phyloP scores from a whole-genome alignment of 2,113 vertebrate genomes.

The Phrynocephalus versicolor region DNA sequence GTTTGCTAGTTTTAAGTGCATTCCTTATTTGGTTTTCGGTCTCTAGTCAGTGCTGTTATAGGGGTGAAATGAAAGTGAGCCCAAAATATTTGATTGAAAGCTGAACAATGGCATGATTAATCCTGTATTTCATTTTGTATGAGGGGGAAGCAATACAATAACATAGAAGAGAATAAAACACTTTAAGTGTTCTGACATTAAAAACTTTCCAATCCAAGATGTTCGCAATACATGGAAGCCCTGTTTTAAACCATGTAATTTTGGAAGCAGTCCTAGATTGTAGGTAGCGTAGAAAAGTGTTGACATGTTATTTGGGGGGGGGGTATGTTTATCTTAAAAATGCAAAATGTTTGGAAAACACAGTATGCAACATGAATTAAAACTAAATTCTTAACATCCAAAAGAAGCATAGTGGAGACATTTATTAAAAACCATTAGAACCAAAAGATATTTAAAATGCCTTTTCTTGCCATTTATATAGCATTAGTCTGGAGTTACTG shows the following conservation, averaged over 20 bases:
- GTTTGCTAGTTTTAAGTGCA: neutral
- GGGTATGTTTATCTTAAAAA: neutral
- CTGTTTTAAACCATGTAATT: neutral
- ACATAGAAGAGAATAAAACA: neutral
- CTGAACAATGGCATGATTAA: slow-evolving; percentile 20
- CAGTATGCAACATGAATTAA: neutral
- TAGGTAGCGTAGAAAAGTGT: neutral
- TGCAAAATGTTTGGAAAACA: neutral
- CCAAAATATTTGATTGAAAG: neutral
- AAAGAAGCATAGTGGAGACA: neutral
- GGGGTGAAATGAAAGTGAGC: neutral
- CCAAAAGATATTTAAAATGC: no score
- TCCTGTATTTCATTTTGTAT: slow-evolving; percentile 20
- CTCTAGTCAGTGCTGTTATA: neutral
- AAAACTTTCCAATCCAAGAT: slow-evolving; percentile 4
- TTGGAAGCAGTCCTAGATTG: neutral
- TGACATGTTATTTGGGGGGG: no score
- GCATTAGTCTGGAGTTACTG: no score
- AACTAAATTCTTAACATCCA: neutral
- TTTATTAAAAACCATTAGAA: neutral
- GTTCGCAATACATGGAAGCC: neutral
- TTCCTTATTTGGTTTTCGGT: slow-evolving; percentile 3
- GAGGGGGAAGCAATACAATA: neutral
- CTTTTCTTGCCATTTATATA: neutral
- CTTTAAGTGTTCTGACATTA: slow-evolving; percentile 3